Base-by-base conservation (phyloP, 2,888 invertebrate species). In the Cheilosia pagana region DNA sequence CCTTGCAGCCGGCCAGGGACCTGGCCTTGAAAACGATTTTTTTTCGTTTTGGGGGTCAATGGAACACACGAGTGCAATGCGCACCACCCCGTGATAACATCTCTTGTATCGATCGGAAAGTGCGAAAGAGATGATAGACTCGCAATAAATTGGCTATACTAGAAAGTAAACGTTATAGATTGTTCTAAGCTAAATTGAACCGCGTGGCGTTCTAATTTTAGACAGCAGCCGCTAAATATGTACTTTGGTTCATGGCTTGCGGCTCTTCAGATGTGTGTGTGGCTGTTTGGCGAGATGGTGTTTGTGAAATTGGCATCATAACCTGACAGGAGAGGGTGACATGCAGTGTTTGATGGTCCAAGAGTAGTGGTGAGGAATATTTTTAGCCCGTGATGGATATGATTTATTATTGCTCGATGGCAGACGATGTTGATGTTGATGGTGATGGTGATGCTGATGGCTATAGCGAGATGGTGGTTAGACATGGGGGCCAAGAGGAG, bases 1-100 rank as follows among this genome's bases (percentile, higher is more conserved):
- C 83, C 83, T 85, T 85, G 83, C 68, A 59, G 59, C 21, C 83
- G 83, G 83, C 79, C 83, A 79, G 68, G 79, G 83, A 79, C 79
- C 74, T 70, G 79, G 79, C 83, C 79, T 85, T 85, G 83, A 79
- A 79, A 85, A 16, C 35, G 59, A 25, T 57, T 28, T 25, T 50
- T 31, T 65, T 12, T 45, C 16, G 5, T 67, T 78, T 79, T 79
- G 63, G 83, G 83, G 83, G 83, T 85, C 83, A 85, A 85, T 85
- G 83, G 79, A 85, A 85, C 83, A 75, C 65, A 70, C 79, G 65
- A 79, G 70, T 85, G 83, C 83, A 85, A 79, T 79, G 63, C 67
- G 68, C 79, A 67, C 43, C 74, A 63, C 70, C 74, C 63, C 70
- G 59, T 79, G 83, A 78, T 77, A 77, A 62, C 50, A 60, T 83